These are phyloP conservation scores for Tachina grossa DNA, from an alignment of 2,888 invertebrate species.

Conservation along the genomic window DNA sequence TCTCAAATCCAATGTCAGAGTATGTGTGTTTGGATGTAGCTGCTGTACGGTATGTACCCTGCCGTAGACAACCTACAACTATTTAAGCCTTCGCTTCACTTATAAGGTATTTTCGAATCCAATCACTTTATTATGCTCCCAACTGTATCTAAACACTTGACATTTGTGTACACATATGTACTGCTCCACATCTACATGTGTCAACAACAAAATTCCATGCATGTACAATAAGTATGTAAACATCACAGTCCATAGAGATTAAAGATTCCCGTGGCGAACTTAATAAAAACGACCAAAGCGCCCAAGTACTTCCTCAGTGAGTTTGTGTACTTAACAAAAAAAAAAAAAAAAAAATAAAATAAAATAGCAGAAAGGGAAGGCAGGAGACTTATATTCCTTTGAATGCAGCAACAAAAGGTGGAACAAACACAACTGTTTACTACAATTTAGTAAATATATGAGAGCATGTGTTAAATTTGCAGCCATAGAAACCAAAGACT, in stretches of 20 bases:
- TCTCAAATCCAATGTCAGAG: too few relatives aligned
- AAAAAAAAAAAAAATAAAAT: too few relatives aligned
- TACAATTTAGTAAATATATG: background rate
- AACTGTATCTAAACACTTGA: constrained; percentile 10
- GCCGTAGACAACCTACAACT: too few relatives aligned
- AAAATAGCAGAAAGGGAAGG: background rate
- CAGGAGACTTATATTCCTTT: constrained; percentile 20
- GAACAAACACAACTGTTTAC: constrained; percentile 35
- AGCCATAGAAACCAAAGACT: constrained; percentile 63
- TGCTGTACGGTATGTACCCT: too few relatives aligned
- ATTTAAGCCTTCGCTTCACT: too few relatives aligned
- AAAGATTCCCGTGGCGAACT: constrained; percentile 82
- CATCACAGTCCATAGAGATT: constrained; percentile 76
- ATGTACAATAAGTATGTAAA: constrained; percentile 37
- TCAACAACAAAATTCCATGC: constrained; percentile 40
- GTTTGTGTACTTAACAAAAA: background rate
- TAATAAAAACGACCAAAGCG: constrained; percentile 78
- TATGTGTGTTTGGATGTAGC: too few relatives aligned
- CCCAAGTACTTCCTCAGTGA: constrained; percentile 13
- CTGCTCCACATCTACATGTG: constrained; percentile 32
- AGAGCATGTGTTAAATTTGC: constrained; percentile 21
- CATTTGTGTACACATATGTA: background rate
- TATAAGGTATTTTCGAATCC: background rate
- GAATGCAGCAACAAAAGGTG: constrained; percentile 40
- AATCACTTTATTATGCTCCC: background rate